Evolutionary conservation across 2,888 invertebrate genomes (phyloP), one percentile per base, ranked within the genome.

Genomic region (Drosophila ezoana): DNA sequence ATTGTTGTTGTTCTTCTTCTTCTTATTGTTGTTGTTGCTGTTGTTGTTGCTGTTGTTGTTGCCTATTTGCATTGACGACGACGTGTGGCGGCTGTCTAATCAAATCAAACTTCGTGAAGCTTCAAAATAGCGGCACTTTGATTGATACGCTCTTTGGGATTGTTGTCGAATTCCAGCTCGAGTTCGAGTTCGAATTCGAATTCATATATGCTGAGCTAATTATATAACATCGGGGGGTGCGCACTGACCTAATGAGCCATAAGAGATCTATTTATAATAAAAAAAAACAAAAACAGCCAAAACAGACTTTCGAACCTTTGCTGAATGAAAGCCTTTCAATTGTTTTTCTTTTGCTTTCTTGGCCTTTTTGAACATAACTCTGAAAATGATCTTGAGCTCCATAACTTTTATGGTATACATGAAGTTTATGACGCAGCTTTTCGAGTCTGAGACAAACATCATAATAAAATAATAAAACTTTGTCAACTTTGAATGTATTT

Each of bases 51-150:
- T 63, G 52, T 53, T 73, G 49, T 37, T 58, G 58, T 4, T 33
- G 63, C 54, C 52, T 72, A 79, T 79, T 79, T 76, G 72, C 80
- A 79, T 79, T 74, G 74, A 41, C 57, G 63, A 61, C 71, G 81
- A 76, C 82, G 82, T 85, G 82, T 83, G 82, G 85, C 88, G 82
- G 85, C 88, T 87, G 82, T 83, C 82, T 85, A 79, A 72, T 70
- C 68, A 72, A 83, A 77, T 79, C 76, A 87, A 87, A 69, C 63
- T 69, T 79, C 60, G 72, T 66, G 56, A 41, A 67, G 75, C 71
- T 87, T 77, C 66, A 81, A 87, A 83, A 87, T 87, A 83, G 87
- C 87, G 78, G 78, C 81, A 62, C 54, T 72, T 76, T 72, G 81
- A 81, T 78, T 81, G 84, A 87, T 80, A 72, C 70, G 65, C 61